Percentiles rank a stretch among this genome's conserved stretches.
phyloP scores from a whole-genome alignment of 2,797 vertebrate genomes.

The Coilia nasus region DNA sequence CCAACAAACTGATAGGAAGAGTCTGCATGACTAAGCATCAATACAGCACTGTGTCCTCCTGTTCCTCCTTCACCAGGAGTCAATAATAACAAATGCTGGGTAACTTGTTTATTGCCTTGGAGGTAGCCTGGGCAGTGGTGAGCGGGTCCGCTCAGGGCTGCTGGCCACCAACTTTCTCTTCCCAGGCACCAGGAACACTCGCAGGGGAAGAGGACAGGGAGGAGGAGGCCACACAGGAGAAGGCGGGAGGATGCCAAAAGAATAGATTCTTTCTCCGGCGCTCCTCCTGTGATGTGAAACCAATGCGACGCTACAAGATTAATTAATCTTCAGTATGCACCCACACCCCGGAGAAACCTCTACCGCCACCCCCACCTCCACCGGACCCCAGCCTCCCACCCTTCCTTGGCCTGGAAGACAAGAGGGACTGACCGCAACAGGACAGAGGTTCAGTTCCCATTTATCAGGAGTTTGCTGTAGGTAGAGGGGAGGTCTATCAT shows the following conservation, averaged over 20 bases:
- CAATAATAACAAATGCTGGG: neutral
- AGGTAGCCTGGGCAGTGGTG: neutral
- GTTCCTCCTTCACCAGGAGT: neutral
- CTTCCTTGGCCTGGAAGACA: neutral
- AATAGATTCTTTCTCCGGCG: neutral
- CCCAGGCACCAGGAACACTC: neutral
- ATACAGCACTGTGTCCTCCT: neutral
- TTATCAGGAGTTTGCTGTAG: neutral
- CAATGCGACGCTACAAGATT: neutral
- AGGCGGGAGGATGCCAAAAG: neutral
- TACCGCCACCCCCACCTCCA: neutral
- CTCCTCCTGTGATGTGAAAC: neutral
- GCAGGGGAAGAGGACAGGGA: neutral
- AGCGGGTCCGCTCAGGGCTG: neutral
- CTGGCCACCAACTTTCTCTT: neutral
- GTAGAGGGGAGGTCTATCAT: neutral
- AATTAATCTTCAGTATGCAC: constrained; percentile 17
- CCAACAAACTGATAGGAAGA: neutral
- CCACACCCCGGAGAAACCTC: neutral
- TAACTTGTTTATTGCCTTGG: neutral
- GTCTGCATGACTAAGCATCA: neutral
- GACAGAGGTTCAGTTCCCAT: neutral
- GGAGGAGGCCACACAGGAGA: neutral
- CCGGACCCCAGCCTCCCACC: neutral
- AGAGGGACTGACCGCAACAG: neutral